Base-by-base conservation (phyloP, 2,888 invertebrate genomes). In the Mythimna albipuncta region DNA sequence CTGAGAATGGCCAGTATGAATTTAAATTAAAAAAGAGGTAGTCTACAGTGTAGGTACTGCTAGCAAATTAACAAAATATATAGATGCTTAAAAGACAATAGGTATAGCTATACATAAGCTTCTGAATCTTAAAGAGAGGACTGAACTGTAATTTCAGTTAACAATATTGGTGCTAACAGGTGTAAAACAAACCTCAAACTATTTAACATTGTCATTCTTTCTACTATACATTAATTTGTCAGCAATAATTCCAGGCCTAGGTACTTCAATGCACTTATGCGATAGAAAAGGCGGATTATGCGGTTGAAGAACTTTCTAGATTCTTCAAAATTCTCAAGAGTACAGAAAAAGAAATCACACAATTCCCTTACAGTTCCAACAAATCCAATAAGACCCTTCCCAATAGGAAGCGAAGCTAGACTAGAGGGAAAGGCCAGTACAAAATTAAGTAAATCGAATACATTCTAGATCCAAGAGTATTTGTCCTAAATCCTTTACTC, bases 401-500 rank as follows among this genome's bases (percentile, higher is more conserved):
- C 21, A 47, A 64, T 69, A 54, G 47, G 2, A 58, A n/a, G 21
- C 59, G 6, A 68, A 63, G 38, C 68, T 9, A 54, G 21, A 32
- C 57, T 57, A 32, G n/a, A 0, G 61, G 52, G 54, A 75, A 52
- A 59, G 16, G 16, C 67, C 58, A 77, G 72, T 69, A 64, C 26
- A n/a, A 50, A 65, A 72, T 73, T 69, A 82, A 82, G 59, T 77
- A 70, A 82, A 82, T 70, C 61, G 67, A 72, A 64, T 75, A 71
- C 63, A 57, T 32, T 66, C 44, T 64, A 70, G 66, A 72, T 74
- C 35, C 54, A 35, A 70, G 57, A 62, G 68, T 78, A 59, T 61
- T 69, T 58, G 69, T 64, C 47, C 44, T 61, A 54, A 72, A 63
- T 58, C 70, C 50, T 63, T 73, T 41, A 26, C 21, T 52, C 66